Evolutionary conservation across 2,888 invertebrate genomes (phyloP), one percentile per base, ranked within the genome.

Genomic region (Pterostichus madidus): DNA sequence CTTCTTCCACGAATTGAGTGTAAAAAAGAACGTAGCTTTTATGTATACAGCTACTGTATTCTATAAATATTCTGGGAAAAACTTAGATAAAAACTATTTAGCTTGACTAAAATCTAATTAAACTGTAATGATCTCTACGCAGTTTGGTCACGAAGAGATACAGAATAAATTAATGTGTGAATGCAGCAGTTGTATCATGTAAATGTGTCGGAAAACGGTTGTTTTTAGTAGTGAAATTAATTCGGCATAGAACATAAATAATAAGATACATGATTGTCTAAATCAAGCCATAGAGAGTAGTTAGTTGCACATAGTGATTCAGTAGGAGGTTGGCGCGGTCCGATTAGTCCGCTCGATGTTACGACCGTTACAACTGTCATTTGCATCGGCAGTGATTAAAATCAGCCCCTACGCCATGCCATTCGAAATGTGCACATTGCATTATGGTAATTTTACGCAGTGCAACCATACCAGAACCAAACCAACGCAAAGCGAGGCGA

Each of bases 321-420:
- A 44, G 68, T 44, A 39, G 13, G 15, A 35, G 15, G 39, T 32
- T 35, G 35, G 39, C 13, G 39, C 56, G 17, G 64, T 64, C 64
- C 79, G 79, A 79, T 79, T 79, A 79, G 79, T 32, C 46, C 24
- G 64, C 39, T 79, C 49, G 64, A 79, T 79, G 77, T 64, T 73
- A 49, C 76, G 64, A 76, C 82, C 79, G 82, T 83, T 84, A 84
- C 80, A 80, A 83, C 84, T 83, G 84, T 83, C 84, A 84, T 84
- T 82, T 64, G 84, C 84, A 84, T 75, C 75, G 76, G 64, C 80
- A 79, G 76, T 80, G 83, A 84, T 83, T 73, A 83, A 73, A 83
- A 84, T 84, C 84, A 78, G 59, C 82, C 84, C 84, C 83, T 84
- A 59, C 61, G 24, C 83, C 75, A 68, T 61, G 59, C 53, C 81